Base-by-base conservation (phyloP, 1,140 invertebrate genomes). In the Habropoda laboriosa region DNA sequence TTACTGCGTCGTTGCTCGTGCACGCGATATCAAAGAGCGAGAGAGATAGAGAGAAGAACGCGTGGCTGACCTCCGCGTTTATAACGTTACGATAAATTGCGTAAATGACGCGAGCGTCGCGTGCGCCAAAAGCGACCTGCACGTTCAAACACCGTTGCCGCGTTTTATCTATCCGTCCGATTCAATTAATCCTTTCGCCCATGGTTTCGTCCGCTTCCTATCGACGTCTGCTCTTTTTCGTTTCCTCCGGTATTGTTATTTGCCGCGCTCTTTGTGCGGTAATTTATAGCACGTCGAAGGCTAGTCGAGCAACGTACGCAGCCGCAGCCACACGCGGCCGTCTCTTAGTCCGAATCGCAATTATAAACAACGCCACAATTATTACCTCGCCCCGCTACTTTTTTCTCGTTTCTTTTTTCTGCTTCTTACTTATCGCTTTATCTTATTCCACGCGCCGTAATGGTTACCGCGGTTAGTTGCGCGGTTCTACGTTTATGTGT, bases 1-100 rank as follows among this genome's bases (percentile, higher is more conserved):
- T 73, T 63, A 73, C 57, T 24, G n/a, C 40, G 42, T 35, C 42
- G 40, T 45, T 27, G 21, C 0, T 61, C n/a, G 71, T 73, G 42
- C 71, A 73, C 57, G 71, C 71, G 57, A 73, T 60, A 60, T 32
- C 8, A 12, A 32, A 12, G n/a, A n/a, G n/a, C n/a, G n/a, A n/a
- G n/a, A n/a, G n/a, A n/a, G n/a, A n/a, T n/a, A n/a, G n/a, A n/a
- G n/a, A n/a, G n/a, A n/a, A n/a, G 27, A 32, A 42, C 30, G 5
- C n/a, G 30, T 8, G n/a, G 27, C 16, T 38, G n/a, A 35, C 45
- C 27, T 27, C 27, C 68, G 42, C 13, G 55, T 45, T 32, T 27
- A 18, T 18, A 38, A 27, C 30, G 42, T 63, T 38, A 73, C 42
- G 42, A 73, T 61, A 47, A 73, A 73, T 73, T 51, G 57, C 32